Evolutionary conservation across 2,797 vertebrate genomes (phyloP).

Genomic region (Sphaeramia orbicularis): DNA sequence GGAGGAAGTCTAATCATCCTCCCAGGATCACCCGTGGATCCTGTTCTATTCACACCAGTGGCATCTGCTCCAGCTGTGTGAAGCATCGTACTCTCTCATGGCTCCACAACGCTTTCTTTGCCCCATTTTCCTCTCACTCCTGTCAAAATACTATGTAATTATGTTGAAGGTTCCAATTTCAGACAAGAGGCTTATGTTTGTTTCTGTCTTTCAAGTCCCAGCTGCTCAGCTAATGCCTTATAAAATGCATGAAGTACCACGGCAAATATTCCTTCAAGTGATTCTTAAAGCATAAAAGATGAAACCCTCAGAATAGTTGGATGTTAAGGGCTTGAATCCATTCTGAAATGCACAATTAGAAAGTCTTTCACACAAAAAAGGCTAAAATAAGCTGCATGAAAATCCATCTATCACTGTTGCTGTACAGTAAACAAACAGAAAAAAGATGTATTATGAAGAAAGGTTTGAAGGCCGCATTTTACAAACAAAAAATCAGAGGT

Average conservation of each 20-base stretch:
- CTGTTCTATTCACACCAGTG: conserved; percentile 71
- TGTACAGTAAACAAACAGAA: too few relatives aligned
- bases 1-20: conserved; percentile 75
- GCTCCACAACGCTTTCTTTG: conserved; percentile 48
- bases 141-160: conserved; percentile 83
- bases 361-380: too few relatives aligned
- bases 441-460: too few relatives aligned
- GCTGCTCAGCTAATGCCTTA: conserved; percentile 78
- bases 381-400: too few relatives aligned
- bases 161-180: conserved; percentile 72
- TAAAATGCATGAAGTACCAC: conserved; percentile 62
- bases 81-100: conserved; percentile 47
- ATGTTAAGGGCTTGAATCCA: conserved; percentile 13
- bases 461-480: too few relatives aligned
- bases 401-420: too few relatives aligned
- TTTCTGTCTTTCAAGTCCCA: conserved; percentile 81
- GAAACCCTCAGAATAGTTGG: conserved; percentile 20
- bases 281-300: conserved; percentile 35
- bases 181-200: conserved; percentile 74
- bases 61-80: conserved; percentile 79
- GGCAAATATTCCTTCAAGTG: conserved; percentile 21
- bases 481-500: too few relatives aligned
- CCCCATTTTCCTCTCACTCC: conserved; percentile 68
- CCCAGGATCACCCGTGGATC: conserved; percentile 75
- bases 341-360: too few relatives aligned